Conservation (phyloP, 2,113 vertebrate species). For the Pao palembangensis region DNA sequence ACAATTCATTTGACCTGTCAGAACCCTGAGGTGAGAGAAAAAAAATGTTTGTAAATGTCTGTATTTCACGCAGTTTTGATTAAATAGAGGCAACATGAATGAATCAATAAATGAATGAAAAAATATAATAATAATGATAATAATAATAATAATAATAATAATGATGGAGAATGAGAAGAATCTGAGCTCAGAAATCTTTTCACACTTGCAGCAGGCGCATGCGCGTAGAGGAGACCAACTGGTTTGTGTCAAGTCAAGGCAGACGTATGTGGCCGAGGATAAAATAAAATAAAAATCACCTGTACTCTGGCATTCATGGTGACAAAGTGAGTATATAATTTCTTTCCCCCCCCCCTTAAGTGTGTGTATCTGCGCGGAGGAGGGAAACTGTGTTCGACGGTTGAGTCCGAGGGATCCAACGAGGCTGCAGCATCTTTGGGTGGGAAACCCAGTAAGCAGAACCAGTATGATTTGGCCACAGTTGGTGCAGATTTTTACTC, state of each 20-base stretch:
- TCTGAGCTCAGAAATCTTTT: slow-evolving; percentile 49
- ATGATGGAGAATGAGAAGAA: background rate
- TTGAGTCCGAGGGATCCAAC: slow-evolving; percentile 11
- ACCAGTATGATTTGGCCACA: background rate
- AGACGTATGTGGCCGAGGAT: slow-evolving; percentile 66
- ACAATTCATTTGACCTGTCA: too few relatives aligned
- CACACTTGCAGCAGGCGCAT: slow-evolving; percentile 66
- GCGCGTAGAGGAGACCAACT: slow-evolving; percentile 60
- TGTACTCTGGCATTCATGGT: slow-evolving; percentile 73
- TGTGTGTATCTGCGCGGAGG: background rate
- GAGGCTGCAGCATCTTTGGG: slow-evolving; percentile 25
- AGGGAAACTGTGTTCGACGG: too few relatives aligned
- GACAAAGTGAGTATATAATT: slow-evolving; percentile 67
- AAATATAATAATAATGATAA: background rate
- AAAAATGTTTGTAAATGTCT: background rate
- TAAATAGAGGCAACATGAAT: background rate
- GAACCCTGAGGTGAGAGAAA: background rate
- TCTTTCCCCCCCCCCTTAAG: background rate
- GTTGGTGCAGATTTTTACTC: background rate
- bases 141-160: too few relatives aligned
- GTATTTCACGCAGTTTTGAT: background rate
- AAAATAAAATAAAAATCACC: slow-evolving; percentile 42
- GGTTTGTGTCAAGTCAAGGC: slow-evolving; percentile 55
- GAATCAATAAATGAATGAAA: too few relatives aligned
- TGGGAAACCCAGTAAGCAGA: slow-evolving; percentile 19